Percentiles rank a stretch among this genome's conserved stretches.
Evolutionary conservation across 2,888 invertebrate genomes (phyloP).

Genomic region (Brachyopa scutellaris): DNA sequence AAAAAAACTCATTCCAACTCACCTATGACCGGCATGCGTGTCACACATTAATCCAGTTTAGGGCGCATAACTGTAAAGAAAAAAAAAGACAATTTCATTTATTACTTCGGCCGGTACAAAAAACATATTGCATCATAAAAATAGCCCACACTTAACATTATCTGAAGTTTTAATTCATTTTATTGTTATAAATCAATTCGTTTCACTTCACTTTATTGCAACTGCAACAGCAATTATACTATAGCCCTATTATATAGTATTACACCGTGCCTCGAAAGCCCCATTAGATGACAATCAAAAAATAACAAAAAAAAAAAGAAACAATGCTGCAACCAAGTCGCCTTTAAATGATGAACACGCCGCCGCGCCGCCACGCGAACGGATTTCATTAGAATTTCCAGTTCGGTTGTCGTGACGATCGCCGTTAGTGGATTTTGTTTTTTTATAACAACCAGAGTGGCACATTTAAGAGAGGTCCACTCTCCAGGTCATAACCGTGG

Average conservation of each 20-base stretch:
- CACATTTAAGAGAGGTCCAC: constrained; percentile 36
- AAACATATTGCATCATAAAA: no score
- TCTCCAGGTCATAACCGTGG: constrained; percentile 54
- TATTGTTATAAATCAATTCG: constrained; percentile 1
- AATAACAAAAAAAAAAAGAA: not conserved
- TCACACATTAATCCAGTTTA: constrained; percentile 72
- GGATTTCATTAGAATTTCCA: constrained; percentile 56
- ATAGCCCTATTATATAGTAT: not conserved
- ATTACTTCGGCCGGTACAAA: not conserved
- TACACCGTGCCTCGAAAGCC: not conserved
- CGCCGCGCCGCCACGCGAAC: not conserved
- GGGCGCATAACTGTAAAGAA: constrained; percentile 68
- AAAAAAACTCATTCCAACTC: constrained; percentile 12
- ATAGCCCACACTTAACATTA: not conserved
- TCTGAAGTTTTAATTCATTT: not conserved
- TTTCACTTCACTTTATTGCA: constrained; percentile 10
- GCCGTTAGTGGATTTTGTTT: constrained; percentile 20
- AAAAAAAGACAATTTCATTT: not conserved
- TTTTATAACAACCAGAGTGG: constrained; percentile 24
- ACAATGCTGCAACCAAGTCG: constrained; percentile 7
- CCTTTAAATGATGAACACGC: constrained; percentile 42
- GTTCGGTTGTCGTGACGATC: constrained; percentile 57
- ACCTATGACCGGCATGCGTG: constrained; percentile 73
- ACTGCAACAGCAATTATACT: constrained; percentile 38
- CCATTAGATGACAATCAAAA: constrained; percentile 43